Evolutionary conservation across 2,797 vertebrate species (phyloP), one percentile per base, ranked within the genome.

Genomic region (Karalla daura): DNA sequence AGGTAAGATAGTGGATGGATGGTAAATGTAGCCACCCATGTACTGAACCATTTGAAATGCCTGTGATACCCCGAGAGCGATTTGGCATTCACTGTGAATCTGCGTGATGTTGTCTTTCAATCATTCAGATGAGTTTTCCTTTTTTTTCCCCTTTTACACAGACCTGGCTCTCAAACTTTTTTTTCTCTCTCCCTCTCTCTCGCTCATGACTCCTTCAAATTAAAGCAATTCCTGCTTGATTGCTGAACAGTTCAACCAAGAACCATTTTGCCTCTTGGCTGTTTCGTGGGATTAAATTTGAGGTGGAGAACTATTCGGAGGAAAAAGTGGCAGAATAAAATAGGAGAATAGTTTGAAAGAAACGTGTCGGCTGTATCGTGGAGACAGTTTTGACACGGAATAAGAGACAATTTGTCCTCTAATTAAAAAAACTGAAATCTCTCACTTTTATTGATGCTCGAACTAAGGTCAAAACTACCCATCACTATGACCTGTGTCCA

Each of bases 141-240:
- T n/a, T n/a, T n/a, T n/a, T n/a, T n/a, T n/a, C n/a, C n/a, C n/a
- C n/a, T n/a, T n/a, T 44, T 65, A 32, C 37, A 44, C 43, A 60
- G 40, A 41, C 67, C 35, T 47, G 53, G 10, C 15, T 72, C 35
- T 47, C 21, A 28, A 36, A 44, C 27, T 27, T 63, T 47, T n/a
- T n/a, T n/a, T n/a, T n/a, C n/a, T n/a, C n/a, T n/a, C n/a, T n/a
- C n/a, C n/a, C n/a, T n/a, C n/a, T n/a, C n/a, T n/a, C n/a, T 54
- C 25, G 21, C 49, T 72, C 60, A 41, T 17, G 33, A 46, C 62
- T 56, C 52, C 40, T 28, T 63, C 18, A 46, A 71, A 67, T 52
- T 49, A 64, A 70, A 74, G 46, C 40, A 9, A 35, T 25, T 32
- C 50, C 30, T 50, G n/a, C 44, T 27, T 41, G 54, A 50, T 24